A percentile compares a stretch with the other conserved stretches of the same genome.
Evolutionary conservation across 2,888 invertebrate species (phyloP).

Genomic region (Orthonychiurus folsomi): DNA sequence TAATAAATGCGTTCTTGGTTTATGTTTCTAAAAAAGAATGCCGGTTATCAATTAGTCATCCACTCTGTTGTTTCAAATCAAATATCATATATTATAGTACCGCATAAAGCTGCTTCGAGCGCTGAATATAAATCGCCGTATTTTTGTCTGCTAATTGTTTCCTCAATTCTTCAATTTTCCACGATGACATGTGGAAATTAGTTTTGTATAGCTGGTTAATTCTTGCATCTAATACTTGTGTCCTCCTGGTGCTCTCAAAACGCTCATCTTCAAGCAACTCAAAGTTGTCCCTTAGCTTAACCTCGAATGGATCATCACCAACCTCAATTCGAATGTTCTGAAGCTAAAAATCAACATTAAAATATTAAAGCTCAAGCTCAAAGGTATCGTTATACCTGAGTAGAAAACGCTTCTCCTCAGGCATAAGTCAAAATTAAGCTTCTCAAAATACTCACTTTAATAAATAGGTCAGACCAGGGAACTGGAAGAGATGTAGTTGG

Average conservation of each 20-base stretch:
- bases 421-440: neutral
- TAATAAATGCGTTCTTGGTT: conserved; percentile 67
- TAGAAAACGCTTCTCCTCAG: too few relatives aligned
- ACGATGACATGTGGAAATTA: conserved; percentile 71
- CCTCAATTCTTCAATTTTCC: conserved; percentile 81
- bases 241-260: conserved; percentile 80
- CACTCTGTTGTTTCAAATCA: too few relatives aligned
- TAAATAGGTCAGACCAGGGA: conserved; percentile 72
- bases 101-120: conserved; percentile 65
- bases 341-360: conserved; percentile 49
- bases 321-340: conserved; percentile 84
- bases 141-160: conserved; percentile 78
- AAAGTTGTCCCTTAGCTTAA: conserved; percentile 88
- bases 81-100: conserved; percentile 10
- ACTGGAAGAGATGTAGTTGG: conserved; percentile 60
- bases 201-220: conserved; percentile 70
- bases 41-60: conserved; percentile 23
- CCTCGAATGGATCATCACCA: conserved; percentile 97
- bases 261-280: conserved; percentile 92
- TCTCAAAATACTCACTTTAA: conserved; percentile 58
- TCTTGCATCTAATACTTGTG: conserved; percentile 80
- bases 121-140: conserved; percentile 90
- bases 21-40: conserved; percentile 48
- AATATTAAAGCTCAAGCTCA: conserved; percentile 5
- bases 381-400: too few relatives aligned